These are phyloP conservation scores for Parnassius smintheus DNA, from an alignment of 2,888 invertebrate genomes.

Conservation along the genomic window DNA sequence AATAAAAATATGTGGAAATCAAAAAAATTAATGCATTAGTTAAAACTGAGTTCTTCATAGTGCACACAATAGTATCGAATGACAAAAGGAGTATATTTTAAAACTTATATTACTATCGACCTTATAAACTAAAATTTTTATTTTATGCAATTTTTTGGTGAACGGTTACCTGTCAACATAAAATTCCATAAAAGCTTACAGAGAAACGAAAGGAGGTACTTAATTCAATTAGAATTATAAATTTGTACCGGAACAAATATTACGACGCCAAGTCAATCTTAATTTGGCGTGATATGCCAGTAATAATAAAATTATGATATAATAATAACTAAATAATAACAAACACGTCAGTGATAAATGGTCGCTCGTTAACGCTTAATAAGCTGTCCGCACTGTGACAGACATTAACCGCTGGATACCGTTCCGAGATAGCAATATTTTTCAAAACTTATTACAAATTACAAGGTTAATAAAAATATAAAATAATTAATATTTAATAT, in stretches of 20 bases:
- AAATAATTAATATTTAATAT: not conserved
- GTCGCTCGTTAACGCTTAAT: slow-evolving; percentile 16
- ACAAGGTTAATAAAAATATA: not conserved
- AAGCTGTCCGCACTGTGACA: not conserved
- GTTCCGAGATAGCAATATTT: not conserved
- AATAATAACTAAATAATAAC: slow-evolving; percentile 24
- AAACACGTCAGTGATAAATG: slow-evolving; percentile 16
- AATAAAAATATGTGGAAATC: not conserved
- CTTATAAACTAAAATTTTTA: not conserved
- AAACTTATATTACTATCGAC: slow-evolving; percentile 1
- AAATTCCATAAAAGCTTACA: too few relatives aligned
- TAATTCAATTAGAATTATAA: too few relatives aligned
- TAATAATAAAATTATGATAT: slow-evolving; percentile 8
- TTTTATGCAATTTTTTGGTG: not conserved
- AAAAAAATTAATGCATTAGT: not conserved
- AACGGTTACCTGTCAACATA: too few relatives aligned
- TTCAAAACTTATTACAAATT: not conserved
- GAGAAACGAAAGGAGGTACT: too few relatives aligned
- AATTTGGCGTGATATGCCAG: slow-evolving; percentile 18
- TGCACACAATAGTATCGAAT: not conserved
- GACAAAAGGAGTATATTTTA: not conserved
- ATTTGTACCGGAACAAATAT: too few relatives aligned
- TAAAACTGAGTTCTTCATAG: not conserved
- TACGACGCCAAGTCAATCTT: not conserved
- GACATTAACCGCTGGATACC: not conserved